phyloP scores from a whole-genome alignment of 2,113 vertebrate species.

The Puntigrus tetrazona region DNA sequence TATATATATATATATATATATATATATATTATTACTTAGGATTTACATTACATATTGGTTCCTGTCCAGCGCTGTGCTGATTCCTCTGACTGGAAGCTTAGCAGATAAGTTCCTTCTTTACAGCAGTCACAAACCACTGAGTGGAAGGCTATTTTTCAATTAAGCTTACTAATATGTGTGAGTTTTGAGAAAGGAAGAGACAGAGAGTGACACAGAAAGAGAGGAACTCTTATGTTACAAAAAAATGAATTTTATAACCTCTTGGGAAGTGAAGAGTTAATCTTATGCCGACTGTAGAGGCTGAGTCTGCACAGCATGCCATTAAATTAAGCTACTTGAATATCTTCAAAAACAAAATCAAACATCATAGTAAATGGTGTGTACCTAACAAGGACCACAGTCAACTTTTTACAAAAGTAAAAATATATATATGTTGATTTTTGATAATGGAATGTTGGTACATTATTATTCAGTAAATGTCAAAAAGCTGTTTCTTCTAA shows the following conservation, averaged over 20 bases:
- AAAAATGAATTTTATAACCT: not conserved
- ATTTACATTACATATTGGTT: not conserved
- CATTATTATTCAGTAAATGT: not conserved
- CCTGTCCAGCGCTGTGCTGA: not conserved
- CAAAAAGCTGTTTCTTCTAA: not conserved
- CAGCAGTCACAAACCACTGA: not conserved
- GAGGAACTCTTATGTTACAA: not conserved
- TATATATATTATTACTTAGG: too few species aligned
- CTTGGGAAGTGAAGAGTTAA: not conserved
- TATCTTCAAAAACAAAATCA: too few species aligned
- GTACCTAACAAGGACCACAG: not conserved
- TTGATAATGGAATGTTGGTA: not conserved
- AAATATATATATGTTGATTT: not conserved
- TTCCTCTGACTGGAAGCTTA: not conserved
- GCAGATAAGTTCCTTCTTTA: conserved; percentile 1
- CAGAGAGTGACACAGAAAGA: not conserved
- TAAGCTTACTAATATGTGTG: not conserved
- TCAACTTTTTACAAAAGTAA: not conserved
- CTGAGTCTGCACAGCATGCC: not conserved
- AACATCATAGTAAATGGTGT: too few species aligned
- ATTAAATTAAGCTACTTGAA: not conserved
- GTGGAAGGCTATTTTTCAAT: not conserved
- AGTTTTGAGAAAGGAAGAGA: conserved; percentile 9
- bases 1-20: too few species aligned
- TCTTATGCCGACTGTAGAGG: not conserved